These are phyloP conservation scores for Horisme vitalbata DNA, from an alignment of 2,888 invertebrate genomes.

Conservation along the genomic window DNA sequence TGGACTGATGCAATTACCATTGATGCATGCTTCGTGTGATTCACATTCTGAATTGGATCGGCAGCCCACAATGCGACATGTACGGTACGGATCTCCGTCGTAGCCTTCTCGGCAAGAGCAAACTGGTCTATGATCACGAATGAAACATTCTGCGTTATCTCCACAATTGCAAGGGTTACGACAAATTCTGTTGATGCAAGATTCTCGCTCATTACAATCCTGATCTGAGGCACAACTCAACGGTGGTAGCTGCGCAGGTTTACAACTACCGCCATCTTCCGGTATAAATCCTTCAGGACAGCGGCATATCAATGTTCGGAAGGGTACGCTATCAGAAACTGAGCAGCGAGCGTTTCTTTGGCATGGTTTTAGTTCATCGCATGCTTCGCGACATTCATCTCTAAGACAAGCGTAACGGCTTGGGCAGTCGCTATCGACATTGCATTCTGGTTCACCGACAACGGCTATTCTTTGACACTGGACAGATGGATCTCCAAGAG, in stretches of 20 bases:
- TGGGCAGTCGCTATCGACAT: constrained; percentile 90
- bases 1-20: constrained; percentile 93
- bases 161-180: constrained; percentile 95
- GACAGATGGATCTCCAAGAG: constrained; percentile 90
- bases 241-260: constrained; percentile 86
- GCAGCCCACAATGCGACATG: constrained; percentile 92
- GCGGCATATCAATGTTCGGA: constrained; percentile 93
- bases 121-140: constrained; percentile 92
- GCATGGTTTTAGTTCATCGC: constrained; percentile 89
- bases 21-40: constrained; percentile 91
- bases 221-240: constrained; percentile 90
- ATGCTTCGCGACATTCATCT: constrained; percentile 90
- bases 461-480: constrained; percentile 85
- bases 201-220: constrained; percentile 90
- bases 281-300: constrained; percentile 94
- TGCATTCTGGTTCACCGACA: constrained; percentile 86
- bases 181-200: constrained; percentile 93
- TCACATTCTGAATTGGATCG: constrained; percentile 92
- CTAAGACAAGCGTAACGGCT: constrained; percentile 91
- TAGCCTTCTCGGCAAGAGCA: constrained; percentile 93
- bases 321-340: constrained; percentile 92
- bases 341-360: constrained; percentile 88
- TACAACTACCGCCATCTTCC: constrained; percentile 90
- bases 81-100: constrained; percentile 93
- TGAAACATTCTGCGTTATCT: constrained; percentile 90